Evolutionary conservation across 2,113 vertebrate genomes (phyloP).

Genomic region (Rhineura floridana): DNA sequence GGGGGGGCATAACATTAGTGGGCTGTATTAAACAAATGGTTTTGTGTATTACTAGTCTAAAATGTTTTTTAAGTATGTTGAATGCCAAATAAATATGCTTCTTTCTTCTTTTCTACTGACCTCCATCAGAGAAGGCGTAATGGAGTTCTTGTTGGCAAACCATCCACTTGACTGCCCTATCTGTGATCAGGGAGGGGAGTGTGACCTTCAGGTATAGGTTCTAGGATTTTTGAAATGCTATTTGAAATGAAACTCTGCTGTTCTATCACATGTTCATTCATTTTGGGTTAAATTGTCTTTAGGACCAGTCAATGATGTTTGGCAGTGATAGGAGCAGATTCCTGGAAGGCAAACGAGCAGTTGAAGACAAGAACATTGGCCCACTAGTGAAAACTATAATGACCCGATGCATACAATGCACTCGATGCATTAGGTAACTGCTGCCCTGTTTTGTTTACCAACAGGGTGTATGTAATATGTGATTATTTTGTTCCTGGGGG

Average conservation of each 20-base stretch:
- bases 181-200: conserved; percentile 96
- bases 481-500: neutral
- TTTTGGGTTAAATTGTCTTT: conserved; percentile 48
- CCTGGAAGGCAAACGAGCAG: conserved; percentile 91
- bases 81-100: neutral
- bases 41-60: neutral
- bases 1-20: neutral
- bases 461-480: neutral
- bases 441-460: neutral
- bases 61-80: neutral
- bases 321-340: conserved; percentile 96
- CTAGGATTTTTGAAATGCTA: conserved; percentile 18
- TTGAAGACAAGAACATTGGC: conserved; percentile 98
- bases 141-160: conserved; percentile 95
- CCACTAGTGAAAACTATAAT: conserved; percentile 98
- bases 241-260: conserved; percentile 14
- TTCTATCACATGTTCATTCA: conserved; percentile 24
- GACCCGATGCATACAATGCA: conserved; percentile 99
- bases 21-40: neutral
- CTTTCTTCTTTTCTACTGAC: conserved; percentile 41
- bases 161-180: conserved; percentile 96
- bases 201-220: conserved; percentile 89
- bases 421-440: conserved; percentile 93
- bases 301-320: conserved; percentile 99
- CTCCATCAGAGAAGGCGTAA: conserved; percentile 90